Base-by-base conservation (phyloP, 2,888 invertebrate species). In the Phania funesta region DNA sequence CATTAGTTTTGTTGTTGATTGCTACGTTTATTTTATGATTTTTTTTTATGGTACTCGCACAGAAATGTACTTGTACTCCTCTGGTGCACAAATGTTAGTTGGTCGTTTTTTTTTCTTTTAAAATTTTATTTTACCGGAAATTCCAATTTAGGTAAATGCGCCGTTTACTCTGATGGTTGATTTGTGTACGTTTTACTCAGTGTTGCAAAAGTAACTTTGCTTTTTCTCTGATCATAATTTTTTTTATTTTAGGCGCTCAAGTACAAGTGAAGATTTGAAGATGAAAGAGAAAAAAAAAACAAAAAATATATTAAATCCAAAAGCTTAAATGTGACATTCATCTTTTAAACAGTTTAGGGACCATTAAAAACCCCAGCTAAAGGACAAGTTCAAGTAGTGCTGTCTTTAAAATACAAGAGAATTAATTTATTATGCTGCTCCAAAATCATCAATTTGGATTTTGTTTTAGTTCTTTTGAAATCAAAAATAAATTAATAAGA, bases 61-160 rank as follows among this genome's bases (percentile, higher is more conserved):
- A 50, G 60, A 50, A 16, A 41, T 60, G 29, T 52, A 24, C 20
- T 41, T 20, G n/a, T 44, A 58, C 58, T 70, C 50, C 8, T 11
- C 2, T 60, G 44, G 32, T 44, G 64, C 32, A 44, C 29, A 54
- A 56, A 65, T 67, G 64, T 50, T 38, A 56, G 54, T 48, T 74
- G 60, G 20, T 60, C 50, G 68, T 68, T 68, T 85, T 87, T 87
- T 86, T 85, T 85, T 87, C 86, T 85, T 87, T 87, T 86, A 85
- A 86, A 86, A 86, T 86, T 87, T 87, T 86, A 84, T 86, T 84
- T 88, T 89, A 88, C 89, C 89, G 89, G 89, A 89, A 87, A 89
- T 89, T 88, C 89, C 89, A 89, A 89, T 89, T 89, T 89, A 89
- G 89, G 89, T 88, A 89, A 89, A 89, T 89, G 87, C 89, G 88